Conservation (phyloP, 2,113 vertebrate genomes). For the Percina caprodes region DNA sequence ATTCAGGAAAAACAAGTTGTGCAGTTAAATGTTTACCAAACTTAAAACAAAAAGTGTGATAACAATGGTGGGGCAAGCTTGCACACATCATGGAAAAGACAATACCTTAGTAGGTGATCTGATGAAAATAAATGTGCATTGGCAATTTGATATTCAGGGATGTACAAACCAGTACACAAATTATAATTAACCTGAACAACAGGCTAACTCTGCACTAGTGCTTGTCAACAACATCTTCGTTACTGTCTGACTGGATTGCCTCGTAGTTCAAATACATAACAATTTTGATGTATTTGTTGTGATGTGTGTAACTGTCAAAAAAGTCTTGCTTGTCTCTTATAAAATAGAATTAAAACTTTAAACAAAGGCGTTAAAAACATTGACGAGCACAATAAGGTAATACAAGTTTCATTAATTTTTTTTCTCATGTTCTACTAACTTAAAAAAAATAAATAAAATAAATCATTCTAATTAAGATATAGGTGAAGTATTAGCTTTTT, state of each 20-base stretch:
- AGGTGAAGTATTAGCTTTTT: no score
- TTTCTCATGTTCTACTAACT: no score
- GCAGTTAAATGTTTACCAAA: constrained; percentile 1
- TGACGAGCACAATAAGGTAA: neutral
- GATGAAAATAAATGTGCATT: neutral
- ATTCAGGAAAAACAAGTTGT: constrained; percentile 29
- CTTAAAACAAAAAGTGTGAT: constrained; percentile 8
- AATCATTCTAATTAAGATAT: neutral
- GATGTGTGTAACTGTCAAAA: no score
- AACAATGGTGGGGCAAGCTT: neutral
- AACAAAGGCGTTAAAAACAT: neutral
- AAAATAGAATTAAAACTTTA: neutral
- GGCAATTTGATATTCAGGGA: neutral
- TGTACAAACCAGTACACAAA: neutral
- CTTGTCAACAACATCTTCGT: neutral
- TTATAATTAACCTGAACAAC: neutral
- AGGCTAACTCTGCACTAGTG: neutral
- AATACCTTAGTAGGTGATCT: neutral
- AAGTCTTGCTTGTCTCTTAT: neutral
- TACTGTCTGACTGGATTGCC: neutral
- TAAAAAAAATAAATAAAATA: neutral
- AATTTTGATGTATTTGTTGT: neutral
- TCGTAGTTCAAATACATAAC: neutral
- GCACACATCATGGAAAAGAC: neutral
- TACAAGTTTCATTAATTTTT: no score